Evolutionary conservation across 1,140 invertebrate genomes (phyloP).

Genomic region (Macrostomum lignano): DNA sequence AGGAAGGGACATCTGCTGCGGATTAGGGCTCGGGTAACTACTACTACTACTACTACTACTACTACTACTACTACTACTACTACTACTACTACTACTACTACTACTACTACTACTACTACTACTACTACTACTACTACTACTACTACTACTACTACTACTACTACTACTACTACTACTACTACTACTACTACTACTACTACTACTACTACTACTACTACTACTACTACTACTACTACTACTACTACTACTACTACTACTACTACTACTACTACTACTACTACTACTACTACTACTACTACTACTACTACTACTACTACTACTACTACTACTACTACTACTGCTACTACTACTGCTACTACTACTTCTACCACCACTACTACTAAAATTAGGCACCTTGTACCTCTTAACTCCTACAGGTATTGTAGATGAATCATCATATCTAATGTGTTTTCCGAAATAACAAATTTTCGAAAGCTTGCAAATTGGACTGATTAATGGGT

Average conservation of each 20-base stretch:
- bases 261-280: constrained; percentile 6
- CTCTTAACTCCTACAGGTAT: no score
- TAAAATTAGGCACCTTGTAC: no score
- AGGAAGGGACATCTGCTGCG: no score
- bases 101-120: constrained; percentile 6
- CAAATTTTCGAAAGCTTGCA: no score
- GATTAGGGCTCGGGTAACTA: no score
- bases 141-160: constrained; percentile 6
- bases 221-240: constrained; percentile 7
- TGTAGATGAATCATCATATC: no score
- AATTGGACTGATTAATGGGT: no score
- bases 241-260: constrained; percentile 7
- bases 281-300: constrained; percentile 7
- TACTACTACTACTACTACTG: constrained; percentile 4
- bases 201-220: constrained; percentile 7
- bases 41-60: constrained; percentile 4
- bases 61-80: constrained; percentile 4
- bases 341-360: no score
- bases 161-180: constrained; percentile 3
- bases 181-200: constrained; percentile 5
- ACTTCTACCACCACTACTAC: no score
- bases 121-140: constrained; percentile 6
- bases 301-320: constrained; percentile 7
- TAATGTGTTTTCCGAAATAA: no score
- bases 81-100: constrained; percentile 7